Base-by-base conservation (phyloP, 1,140 invertebrate genomes). In the Monomorium pharaonis region DNA sequence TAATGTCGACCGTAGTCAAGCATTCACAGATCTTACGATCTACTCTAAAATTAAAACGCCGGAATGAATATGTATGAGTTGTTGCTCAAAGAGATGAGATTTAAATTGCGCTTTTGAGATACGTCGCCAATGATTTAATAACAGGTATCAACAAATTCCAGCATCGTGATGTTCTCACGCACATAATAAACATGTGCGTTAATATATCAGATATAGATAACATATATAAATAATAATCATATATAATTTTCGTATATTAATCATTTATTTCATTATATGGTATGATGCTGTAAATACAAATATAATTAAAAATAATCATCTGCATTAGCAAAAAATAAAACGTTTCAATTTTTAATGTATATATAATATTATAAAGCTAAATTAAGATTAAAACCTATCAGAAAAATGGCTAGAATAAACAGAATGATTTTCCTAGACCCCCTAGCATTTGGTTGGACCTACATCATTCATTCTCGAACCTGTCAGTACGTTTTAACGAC, bases 401-500 rank as follows among this genome's bases (percentile, higher is more conserved):
- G 14, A 56, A 63, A 54, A 80, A 80, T 51, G 51, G 14, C 9
- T 51, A 67, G 21, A 27, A 51, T 69, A 54, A 54, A 42, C n/a
- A 24, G 33, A 54, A 54, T 80, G 47, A 56, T 80, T 42, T 33
- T 54, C 6, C 12, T n/a, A 18, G 49, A 72, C 51, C 65, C 14
- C 78, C 78, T 33, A 51, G 51, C 9, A 83, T 18, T 58, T 18
- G 51, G 12, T 14, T 30, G 12, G 24, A 58, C 51, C 37, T 24
- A 33, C 37, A 74, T 83, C 51, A 58, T 58, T 74, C 78, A 74
- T 83, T 33, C 37, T 60, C 51, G 16, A 16, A 60, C n/a, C 24
- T 67, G 69, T 70, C 75, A 51, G 60, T 75, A 47, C 21, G 49
- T 74, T 86, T 89, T 89, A 89, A 89, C 87, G 87, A 89, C 75